Conservation (phyloP, 2,113 vertebrate species). For the Dolichotis patagonum region DNA sequence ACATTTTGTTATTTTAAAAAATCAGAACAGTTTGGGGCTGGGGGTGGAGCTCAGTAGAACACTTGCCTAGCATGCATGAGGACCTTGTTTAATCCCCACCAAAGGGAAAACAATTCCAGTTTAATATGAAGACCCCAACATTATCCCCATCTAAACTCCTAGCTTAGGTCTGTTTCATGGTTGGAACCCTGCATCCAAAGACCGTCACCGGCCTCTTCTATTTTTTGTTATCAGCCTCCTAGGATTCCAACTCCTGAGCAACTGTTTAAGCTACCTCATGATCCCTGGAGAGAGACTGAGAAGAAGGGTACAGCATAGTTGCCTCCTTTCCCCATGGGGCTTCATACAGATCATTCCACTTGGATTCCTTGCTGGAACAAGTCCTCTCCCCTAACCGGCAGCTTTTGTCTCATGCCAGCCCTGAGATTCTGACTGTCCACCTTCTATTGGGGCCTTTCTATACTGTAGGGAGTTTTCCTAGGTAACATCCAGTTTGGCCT, state of each 20-base stretch:
- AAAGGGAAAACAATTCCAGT: background rate
- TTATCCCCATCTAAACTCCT: background rate
- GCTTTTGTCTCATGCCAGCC: background rate
- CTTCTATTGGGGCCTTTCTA: background rate
- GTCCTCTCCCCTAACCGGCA: background rate
- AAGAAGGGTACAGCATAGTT: background rate
- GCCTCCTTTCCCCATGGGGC: background rate
- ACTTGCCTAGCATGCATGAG: background rate
- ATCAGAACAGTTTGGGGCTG: background rate
- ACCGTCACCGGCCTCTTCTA: background rate
- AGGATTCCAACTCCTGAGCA: background rate
- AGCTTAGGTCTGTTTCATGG: background rate
- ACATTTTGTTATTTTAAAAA: constrained; percentile 6
- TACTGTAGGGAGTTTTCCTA: background rate
- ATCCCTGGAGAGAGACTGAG: background rate
- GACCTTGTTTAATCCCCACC: background rate
- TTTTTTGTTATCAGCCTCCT: background rate
- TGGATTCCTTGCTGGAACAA: background rate
- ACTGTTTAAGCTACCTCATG: background rate
- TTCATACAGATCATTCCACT: background rate
- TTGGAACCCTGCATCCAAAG: background rate
- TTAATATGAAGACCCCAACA: background rate
- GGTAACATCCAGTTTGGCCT: background rate
- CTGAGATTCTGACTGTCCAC: background rate
- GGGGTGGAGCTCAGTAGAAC: background rate